A percentile compares a stretch with the other conserved stretches of the same genome.
Conservation (phyloP, 2,888 invertebrate species). For the Apotomis capreana region DNA sequence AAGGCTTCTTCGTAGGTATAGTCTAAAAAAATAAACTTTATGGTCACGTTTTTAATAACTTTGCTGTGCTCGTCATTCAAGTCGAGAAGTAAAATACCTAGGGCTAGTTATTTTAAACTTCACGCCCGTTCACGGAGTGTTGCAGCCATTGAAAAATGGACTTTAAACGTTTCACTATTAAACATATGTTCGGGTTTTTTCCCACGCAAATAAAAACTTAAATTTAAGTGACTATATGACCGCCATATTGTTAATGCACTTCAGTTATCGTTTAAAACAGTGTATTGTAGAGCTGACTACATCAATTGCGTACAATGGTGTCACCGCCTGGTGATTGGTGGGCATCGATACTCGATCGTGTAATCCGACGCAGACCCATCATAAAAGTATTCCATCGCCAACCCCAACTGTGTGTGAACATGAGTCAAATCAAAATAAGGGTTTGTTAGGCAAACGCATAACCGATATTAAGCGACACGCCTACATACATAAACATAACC, state of each 20-base stretch:
- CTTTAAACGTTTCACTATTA: too few species aligned
- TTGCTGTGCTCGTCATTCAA: too few species aligned
- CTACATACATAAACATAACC: neutral
- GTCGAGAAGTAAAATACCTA: too few species aligned
- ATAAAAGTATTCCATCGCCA: constrained; percentile 29
- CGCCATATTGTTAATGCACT: neutral
- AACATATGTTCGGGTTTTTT: too few species aligned
- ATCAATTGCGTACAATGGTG: constrained; percentile 33
- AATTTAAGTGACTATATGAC: too few species aligned
- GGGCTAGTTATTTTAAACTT: too few species aligned
- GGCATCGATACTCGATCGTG: constrained; percentile 38
- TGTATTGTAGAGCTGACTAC: neutral
- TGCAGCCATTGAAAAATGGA: too few species aligned
- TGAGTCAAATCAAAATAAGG: constrained; percentile 32
- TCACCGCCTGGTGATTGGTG: constrained; percentile 28
- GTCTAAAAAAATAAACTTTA: too few species aligned
- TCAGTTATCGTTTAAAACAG: neutral
- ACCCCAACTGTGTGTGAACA: constrained; percentile 7
- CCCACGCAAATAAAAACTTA: too few species aligned
- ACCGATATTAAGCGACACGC: constrained; percentile 19
- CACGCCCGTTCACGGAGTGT: too few species aligned
- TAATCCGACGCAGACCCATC: constrained; percentile 31
- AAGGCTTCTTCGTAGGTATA: too few species aligned
- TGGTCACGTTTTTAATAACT: too few species aligned
- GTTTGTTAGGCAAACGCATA: constrained; percentile 30